These are phyloP conservation scores for Syngnathus floridae DNA, from an alignment of 2,113 vertebrate species.

Conservation along the genomic window DNA sequence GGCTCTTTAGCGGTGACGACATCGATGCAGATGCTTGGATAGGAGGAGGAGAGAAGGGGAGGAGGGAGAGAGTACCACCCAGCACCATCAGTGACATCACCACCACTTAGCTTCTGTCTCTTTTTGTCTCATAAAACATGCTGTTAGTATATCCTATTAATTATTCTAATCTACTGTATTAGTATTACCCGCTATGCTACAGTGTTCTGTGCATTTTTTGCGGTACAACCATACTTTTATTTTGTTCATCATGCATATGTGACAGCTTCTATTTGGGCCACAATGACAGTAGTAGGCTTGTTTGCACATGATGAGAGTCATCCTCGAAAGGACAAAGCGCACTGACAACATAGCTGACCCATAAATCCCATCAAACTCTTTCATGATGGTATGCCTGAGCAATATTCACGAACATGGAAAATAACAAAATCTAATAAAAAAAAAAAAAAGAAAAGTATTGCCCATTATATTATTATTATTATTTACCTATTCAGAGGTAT, in stretches of 20 bases:
- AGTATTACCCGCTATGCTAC: background rate
- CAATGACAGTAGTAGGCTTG: slow-evolving; percentile 41
- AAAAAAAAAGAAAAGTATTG: too few species aligned
- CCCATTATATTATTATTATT: background rate
- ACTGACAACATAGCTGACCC: slow-evolving; percentile 13
- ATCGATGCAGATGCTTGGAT: slow-evolving; percentile 36
- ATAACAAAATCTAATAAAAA: background rate
- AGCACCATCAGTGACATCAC: slow-evolving; percentile 72
- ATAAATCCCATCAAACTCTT: background rate
- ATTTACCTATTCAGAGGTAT: background rate
- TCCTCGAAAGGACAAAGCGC: slow-evolving; percentile 34
- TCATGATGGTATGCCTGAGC: background rate
- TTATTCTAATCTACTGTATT: background rate
- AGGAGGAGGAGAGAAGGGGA: slow-evolving; percentile 19
- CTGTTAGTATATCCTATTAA: background rate
- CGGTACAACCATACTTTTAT: background rate
- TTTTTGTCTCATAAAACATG: slow-evolving; percentile 15
- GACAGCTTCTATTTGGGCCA: background rate
- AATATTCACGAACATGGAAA: background rate
- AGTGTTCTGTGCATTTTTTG: background rate
- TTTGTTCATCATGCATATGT: background rate
- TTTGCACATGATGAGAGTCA: slow-evolving; percentile 32
- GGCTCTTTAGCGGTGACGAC: slow-evolving; percentile 26
- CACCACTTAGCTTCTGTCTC: slow-evolving; percentile 28
- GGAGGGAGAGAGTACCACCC: slow-evolving; percentile 58